A percentile compares a stretch with the other conserved stretches of the same genome.
Evolutionary conservation across 2,797 vertebrate genomes (phyloP).

Genomic region (Nannoperca australis): DNA sequence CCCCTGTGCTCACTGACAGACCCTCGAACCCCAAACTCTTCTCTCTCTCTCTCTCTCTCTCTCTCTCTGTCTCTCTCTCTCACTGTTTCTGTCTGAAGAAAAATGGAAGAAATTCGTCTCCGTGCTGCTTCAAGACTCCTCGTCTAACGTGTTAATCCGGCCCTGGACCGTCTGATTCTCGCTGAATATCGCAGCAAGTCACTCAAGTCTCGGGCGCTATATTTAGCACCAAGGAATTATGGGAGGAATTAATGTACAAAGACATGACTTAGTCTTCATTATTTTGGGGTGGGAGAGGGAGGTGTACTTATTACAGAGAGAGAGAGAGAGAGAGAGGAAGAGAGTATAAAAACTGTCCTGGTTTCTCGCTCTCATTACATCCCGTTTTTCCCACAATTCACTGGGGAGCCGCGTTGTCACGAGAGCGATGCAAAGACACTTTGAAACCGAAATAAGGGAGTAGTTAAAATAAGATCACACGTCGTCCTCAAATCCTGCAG

Average conservation of each 20-base stretch:
- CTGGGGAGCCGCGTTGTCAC: constrained; percentile 23
- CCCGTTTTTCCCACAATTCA: constrained; percentile 66
- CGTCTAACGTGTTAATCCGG: constrained; percentile 52
- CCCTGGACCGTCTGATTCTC: constrained; percentile 43
- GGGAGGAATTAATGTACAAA: constrained; percentile 69
- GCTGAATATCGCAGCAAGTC: constrained; percentile 56
- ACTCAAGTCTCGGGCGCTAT: constrained; percentile 60
- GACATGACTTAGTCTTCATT: constrained; percentile 72
- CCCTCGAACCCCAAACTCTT: constrained; percentile 11
- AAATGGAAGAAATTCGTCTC: not conserved
- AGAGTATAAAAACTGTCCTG: constrained; percentile 61
- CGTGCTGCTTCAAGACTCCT: constrained; percentile 23
- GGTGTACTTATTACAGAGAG: constrained; percentile 31
- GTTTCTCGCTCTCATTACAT: constrained; percentile 67
- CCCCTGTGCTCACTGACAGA: not conserved
- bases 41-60: not conserved
- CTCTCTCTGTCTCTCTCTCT: constrained; percentile 7
- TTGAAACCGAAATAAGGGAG: constrained; percentile 17
- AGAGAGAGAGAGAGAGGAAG: constrained; percentile 20
- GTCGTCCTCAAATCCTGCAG: not conserved
- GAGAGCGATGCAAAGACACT: constrained; percentile 19
- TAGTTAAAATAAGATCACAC: constrained; percentile 17
- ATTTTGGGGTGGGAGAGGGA: constrained; percentile 57
- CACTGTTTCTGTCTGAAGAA: not conserved
- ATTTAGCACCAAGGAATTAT: constrained; percentile 71